Conservation (phyloP, 2,888 invertebrate genomes). For the Eledona agricola region DNA sequence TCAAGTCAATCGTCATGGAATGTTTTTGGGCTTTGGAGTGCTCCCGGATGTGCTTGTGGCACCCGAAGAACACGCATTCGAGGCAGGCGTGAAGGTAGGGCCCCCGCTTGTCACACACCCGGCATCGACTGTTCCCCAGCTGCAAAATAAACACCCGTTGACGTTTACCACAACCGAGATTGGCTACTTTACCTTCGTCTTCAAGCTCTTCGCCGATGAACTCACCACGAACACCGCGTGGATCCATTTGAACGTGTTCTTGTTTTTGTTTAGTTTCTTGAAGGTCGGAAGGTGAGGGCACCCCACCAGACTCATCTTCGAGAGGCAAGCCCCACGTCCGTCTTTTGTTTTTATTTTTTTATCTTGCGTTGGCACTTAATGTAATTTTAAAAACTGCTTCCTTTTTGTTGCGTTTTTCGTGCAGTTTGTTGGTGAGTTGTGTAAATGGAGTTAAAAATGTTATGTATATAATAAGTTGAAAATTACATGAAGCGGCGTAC, state of each 20-base stretch:
- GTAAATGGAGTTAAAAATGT: too few relatives aligned
- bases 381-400: too few relatives aligned
- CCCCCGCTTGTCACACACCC: conserved; percentile 80
- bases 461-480: too few relatives aligned
- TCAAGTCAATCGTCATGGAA: conserved; percentile 84
- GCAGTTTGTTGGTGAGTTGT: too few relatives aligned
- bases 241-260: conserved; percentile 69
- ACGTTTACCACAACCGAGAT: not conserved
- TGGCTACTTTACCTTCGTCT: conserved; percentile 75
- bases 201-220: conserved; percentile 80
- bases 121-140: conserved; percentile 65
- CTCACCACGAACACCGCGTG: conserved; percentile 88
- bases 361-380: too few relatives aligned
- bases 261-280: conserved; percentile 76
- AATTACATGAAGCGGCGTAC: too few relatives aligned
- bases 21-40: conserved; percentile 86
- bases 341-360: too few relatives aligned
- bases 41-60: conserved; percentile 87
- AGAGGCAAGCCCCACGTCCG: too few relatives aligned
- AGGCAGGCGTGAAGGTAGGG: conserved; percentile 86
- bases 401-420: too few relatives aligned
- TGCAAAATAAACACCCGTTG: conserved; percentile 8
- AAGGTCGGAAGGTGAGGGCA: conserved; percentile 83
- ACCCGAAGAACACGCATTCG: conserved; percentile 94
- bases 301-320: conserved; percentile 62